A percentile compares a stretch with the other conserved stretches of the same genome.
Evolutionary conservation across 2,113 vertebrate species (phyloP).

Genomic region (Serilophus lunatus): DNA sequence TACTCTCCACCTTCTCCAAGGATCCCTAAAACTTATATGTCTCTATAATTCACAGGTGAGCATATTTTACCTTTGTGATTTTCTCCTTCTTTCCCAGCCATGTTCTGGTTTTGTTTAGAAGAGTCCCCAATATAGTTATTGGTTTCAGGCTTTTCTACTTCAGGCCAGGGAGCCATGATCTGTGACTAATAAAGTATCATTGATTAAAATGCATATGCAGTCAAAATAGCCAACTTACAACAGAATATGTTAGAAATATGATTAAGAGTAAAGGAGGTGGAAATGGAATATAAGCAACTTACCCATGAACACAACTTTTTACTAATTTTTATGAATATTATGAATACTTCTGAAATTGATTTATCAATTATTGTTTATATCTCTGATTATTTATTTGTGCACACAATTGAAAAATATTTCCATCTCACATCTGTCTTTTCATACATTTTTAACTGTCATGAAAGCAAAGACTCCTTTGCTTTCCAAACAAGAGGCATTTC

Average conservation of each 20-base stretch:
- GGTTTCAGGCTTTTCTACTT: constrained; percentile 72
- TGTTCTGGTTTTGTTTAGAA: constrained; percentile 25
- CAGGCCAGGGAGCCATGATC: constrained; percentile 88
- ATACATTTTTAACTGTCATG: background rate
- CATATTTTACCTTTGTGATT: constrained; percentile 49
- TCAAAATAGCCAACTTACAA: background rate
- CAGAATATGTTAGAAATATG: background rate
- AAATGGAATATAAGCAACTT: background rate
- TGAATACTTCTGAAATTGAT: background rate
- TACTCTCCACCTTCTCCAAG: background rate
- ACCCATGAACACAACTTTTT: background rate
- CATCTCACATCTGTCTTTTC: background rate
- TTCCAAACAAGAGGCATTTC: background rate
- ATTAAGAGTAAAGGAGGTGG: background rate
- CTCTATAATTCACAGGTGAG: background rate
- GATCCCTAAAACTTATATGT: background rate
- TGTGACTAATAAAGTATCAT: constrained; percentile 12
- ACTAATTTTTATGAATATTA: background rate
- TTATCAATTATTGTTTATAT: background rate
- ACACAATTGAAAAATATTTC: background rate
- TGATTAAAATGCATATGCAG: background rate
- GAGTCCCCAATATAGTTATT: constrained; percentile 53
- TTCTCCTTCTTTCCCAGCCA: constrained; percentile 42
- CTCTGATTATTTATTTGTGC: background rate
- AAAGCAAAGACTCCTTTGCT: background rate